phyloP scores from a whole-genome alignment of 1,140 invertebrate species.

The Xylocopa sonorina region DNA sequence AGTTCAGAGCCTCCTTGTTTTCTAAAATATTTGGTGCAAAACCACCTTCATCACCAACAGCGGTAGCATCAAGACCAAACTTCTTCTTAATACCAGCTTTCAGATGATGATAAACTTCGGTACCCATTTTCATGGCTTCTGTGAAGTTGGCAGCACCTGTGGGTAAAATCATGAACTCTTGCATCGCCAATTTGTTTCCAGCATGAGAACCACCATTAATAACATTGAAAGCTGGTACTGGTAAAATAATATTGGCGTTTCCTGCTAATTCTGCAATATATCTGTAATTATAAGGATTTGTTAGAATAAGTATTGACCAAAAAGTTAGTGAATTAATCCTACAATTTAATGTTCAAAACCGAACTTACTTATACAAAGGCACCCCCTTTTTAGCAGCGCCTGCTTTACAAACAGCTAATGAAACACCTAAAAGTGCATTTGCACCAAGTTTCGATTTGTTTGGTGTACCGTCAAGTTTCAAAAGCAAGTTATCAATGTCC shows the following conservation, averaged over 20 bases:
- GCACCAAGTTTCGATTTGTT: constrained; percentile 98
- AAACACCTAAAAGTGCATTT: constrained; percentile 98
- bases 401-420: constrained; percentile 97
- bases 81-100: constrained; percentile 97
- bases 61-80: constrained; percentile 97
- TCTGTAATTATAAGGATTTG: constrained; percentile 83
- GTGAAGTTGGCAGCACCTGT: constrained; percentile 94
- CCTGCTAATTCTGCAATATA: constrained; percentile 97
- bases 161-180: constrained; percentile 97
- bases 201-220: constrained; percentile 99
- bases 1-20: constrained; percentile 95
- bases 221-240: constrained; percentile 99
- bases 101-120: constrained; percentile 98
- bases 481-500: constrained; percentile 96
- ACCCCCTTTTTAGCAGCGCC: constrained; percentile 97
- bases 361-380: constrained; percentile 88
- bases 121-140: constrained; percentile 99
- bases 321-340: too few species aligned
- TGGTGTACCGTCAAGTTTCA: constrained; percentile 96
- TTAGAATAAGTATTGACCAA: too few species aligned
- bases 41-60: constrained; percentile 99
- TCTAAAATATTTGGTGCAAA: constrained; percentile 99
- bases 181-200: constrained; percentile 99
- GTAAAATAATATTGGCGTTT: constrained; percentile 94
- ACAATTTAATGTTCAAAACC: not conserved